phyloP scores from a whole-genome alignment of 1,140 invertebrate species.

The Anadara kagoshimensis region DNA sequence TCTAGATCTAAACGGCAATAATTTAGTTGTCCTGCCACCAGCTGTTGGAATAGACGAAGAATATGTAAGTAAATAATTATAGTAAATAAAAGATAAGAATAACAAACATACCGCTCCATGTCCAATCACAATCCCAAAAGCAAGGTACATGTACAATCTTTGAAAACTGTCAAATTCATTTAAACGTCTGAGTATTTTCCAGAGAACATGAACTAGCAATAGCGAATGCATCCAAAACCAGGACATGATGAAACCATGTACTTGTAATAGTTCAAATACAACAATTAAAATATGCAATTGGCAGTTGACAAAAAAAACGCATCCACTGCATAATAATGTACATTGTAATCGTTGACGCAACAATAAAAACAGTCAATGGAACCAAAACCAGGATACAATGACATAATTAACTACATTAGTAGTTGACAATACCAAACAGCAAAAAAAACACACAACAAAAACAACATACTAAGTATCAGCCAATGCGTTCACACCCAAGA shows the following conservation, averaged over 20 bases:
- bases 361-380: too few relatives aligned
- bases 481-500: too few relatives aligned
- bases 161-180: neutral
- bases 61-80: conserved; percentile 29
- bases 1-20: conserved; percentile 14
- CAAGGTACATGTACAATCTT: neutral
- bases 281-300: too few relatives aligned
- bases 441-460: too few relatives aligned
- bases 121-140: neutral
- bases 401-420: too few relatives aligned
- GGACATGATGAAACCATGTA: neutral
- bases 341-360: too few relatives aligned
- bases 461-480: too few relatives aligned
- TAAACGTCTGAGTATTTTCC: neutral
- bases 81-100: neutral
- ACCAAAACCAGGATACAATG: too few relatives aligned
- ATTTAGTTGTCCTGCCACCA: conserved; percentile 27
- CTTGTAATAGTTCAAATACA: neutral
- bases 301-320: too few relatives aligned
- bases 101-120: too few relatives aligned
- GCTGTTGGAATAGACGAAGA: conserved; percentile 25
- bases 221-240: neutral
- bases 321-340: too few relatives aligned
- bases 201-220: neutral
- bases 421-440: too few relatives aligned